Conservation (phyloP, 2,888 invertebrate genomes). For the Temnothorax rugatulus region DNA sequence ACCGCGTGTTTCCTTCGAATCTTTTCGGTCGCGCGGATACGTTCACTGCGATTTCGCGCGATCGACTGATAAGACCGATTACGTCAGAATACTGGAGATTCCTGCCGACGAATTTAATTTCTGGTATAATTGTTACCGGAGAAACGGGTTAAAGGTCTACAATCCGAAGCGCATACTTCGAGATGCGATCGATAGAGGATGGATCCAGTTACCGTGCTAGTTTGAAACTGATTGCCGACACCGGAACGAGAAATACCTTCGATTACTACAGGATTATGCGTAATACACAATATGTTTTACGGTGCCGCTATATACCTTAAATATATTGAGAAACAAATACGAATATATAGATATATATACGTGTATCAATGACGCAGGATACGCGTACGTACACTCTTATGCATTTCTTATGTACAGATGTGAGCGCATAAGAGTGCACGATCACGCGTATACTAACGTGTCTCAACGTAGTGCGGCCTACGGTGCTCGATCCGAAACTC, state of each 20-base stretch:
- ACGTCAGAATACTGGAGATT: slow-evolving; percentile 32
- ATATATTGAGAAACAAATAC: slow-evolving; percentile 72
- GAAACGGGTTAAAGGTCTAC: background rate
- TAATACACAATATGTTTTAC: slow-evolving; percentile 74
- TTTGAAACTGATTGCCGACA: slow-evolving; percentile 85
- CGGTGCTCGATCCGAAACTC: slow-evolving; percentile 78
- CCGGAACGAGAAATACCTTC: slow-evolving; percentile 83
- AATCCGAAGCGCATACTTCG: slow-evolving; percentile 6
- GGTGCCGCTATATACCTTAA: slow-evolving; percentile 73
- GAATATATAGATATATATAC: slow-evolving; percentile 57
- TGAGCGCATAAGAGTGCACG: slow-evolving; percentile 54
- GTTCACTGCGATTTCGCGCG: background rate
- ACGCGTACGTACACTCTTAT: slow-evolving; percentile 71
- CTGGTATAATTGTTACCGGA: slow-evolving; percentile 16
- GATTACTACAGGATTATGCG: slow-evolving; percentile 82
- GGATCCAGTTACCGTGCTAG: slow-evolving; percentile 71
- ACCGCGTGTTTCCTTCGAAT: background rate
- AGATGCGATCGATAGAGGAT: slow-evolving; percentile 20
- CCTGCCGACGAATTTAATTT: slow-evolving; percentile 5
- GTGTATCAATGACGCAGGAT: slow-evolving; percentile 67
- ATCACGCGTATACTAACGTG: slow-evolving; percentile 71
- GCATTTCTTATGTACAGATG: slow-evolving; percentile 52
- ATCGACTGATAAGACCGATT: background rate
- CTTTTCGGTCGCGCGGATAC: background rate
- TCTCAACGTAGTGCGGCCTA: slow-evolving; percentile 83